Evolutionary conservation across 2,888 invertebrate species (phyloP), one percentile per base, ranked within the genome.

Genomic region (Abrostola triplasia): DNA sequence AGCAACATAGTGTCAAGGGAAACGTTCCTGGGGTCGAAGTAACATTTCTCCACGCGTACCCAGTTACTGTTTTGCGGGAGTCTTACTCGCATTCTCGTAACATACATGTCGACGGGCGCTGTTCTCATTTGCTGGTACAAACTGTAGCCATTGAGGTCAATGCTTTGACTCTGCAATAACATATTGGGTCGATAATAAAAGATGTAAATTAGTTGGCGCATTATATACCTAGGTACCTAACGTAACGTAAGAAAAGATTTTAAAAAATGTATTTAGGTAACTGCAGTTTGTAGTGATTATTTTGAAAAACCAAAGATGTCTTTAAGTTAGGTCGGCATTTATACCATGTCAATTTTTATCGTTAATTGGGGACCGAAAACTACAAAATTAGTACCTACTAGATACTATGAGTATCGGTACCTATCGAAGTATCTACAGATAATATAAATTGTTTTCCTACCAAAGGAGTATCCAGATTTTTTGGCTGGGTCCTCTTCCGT

Each of bases 1-100:
- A 97, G 92, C 0, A 98, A 93, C 83, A 97, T 96, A 0, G 97
- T 97, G 76, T 97, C 97, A 7, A 98, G 91, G 10, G 97, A 97
- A 6, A 96, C 95, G 84, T 97, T 97, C 71, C 95, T 93, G 0
- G 97, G 97, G 82, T 97, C 96, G 87, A 96, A 98, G 75, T 96
- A 95, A 84, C 97, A 98, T 84, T 96, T 96, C 73, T 97, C 97
- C 0, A 97, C 96, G 70, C 96, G 95, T 11, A 97, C 97, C 96
- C 97, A 97, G 84, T 95, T 92, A 83, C 94, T 93, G 68, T 96
- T 95, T 58, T 96, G 95, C 1, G 97, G 97, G 13, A 97, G 92
- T 6, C 96, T 95, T 0, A 97, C 97, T 47, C 95, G 90, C 96
- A 96, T 96, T 73, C 96, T 95, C 0, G 96, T 96, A 51, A 96